A percentile compares a stretch with the other conserved stretches of the same genome.
phyloP scores from a whole-genome alignment of 2,113 vertebrate species.

The Cinclus mexicanus region DNA sequence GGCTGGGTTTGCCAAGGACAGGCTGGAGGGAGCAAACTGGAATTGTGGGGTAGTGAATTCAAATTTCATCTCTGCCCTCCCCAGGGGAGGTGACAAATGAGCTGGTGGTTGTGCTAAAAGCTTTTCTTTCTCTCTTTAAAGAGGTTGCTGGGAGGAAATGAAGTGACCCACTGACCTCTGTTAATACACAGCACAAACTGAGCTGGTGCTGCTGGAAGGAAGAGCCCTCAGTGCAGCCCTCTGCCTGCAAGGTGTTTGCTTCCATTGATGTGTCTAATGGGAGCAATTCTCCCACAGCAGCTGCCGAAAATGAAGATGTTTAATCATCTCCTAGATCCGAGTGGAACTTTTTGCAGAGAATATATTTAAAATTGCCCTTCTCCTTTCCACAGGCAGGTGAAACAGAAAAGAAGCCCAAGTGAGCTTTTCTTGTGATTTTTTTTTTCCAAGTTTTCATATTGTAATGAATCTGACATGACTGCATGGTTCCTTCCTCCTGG shows the following conservation, averaged over 20 bases:
- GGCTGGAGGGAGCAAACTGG: neutral
- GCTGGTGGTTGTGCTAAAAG: slow-evolving; percentile 48
- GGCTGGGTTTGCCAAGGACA: neutral
- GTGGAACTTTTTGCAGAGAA: neutral
- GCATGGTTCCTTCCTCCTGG: neutral
- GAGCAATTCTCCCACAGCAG: slow-evolving; percentile 30
- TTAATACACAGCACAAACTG: slow-evolving; percentile 14
- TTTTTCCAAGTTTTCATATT: neutral
- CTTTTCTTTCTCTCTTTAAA: slow-evolving; percentile 10
- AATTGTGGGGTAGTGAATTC: neutral
- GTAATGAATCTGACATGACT: neutral
- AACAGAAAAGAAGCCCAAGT: neutral
- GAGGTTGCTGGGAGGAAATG: slow-evolving; percentile 62
- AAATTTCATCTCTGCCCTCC: neutral
- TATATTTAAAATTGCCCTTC: neutral
- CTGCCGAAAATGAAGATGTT: slow-evolving; percentile 40
- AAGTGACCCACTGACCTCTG: slow-evolving; percentile 53
- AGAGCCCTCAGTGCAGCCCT: slow-evolving; percentile 30
- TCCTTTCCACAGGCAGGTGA: neutral
- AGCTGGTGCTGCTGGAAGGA: slow-evolving; percentile 12
- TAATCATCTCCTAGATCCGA: neutral
- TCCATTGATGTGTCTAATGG: slow-evolving; percentile 12
- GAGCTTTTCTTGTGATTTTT: neutral
- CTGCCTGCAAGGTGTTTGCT: slow-evolving; percentile 56
- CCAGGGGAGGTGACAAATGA: slow-evolving; percentile 21